Evolutionary conservation across 2,113 vertebrate species (phyloP), one percentile per base, ranked within the genome.

Genomic region (Aplodontia rufa): DNA sequence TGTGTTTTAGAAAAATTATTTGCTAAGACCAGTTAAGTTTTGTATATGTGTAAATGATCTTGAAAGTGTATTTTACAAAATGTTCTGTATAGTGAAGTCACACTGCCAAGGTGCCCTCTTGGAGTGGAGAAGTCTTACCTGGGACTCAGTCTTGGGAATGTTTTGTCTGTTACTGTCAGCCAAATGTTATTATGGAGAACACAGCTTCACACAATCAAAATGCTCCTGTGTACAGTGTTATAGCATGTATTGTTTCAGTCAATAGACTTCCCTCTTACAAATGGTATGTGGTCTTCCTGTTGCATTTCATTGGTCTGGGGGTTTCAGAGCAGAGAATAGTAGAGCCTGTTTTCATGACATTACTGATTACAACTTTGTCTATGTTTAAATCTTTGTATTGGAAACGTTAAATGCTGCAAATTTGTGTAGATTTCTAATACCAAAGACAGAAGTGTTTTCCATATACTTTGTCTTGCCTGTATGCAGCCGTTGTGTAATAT

Each of bases 11-110:
- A 87, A 96, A 69, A 88, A 78, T 55, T 64, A 74, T 93, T 93
- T 95, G 87, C 87, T 95, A 87, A 94, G 94, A 84, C 64, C 53
- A 94, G 55, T 94, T 93, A n/a, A 79, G 32, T 81, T 85, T 92
- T 97, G 96, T 98, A 95, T 84, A 91, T 97, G 96, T 98, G 95
- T 97, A 97, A 80, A 96, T 96, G 96, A 83, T 85, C 89, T 89
- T 51, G 32, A 88, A 93, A 72, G 55, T 81, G 91, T 81, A 62
- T 94, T 97, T 93, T 96, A 93, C 96, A 89, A 94, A 86, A 62
- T 68, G 58, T 94, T 82, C 93, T 97, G 95, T 97, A 84, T 53
- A 96, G 96, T 82, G 1, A 37, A 42, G 75, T 74, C 64, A 58
- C 49, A 17, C 64, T 53, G n/a, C 51, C 62, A 49, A 60, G 58